These are phyloP conservation scores for Tridacna gigas DNA, from an alignment of 2,888 invertebrate species.

Conservation along the genomic window DNA sequence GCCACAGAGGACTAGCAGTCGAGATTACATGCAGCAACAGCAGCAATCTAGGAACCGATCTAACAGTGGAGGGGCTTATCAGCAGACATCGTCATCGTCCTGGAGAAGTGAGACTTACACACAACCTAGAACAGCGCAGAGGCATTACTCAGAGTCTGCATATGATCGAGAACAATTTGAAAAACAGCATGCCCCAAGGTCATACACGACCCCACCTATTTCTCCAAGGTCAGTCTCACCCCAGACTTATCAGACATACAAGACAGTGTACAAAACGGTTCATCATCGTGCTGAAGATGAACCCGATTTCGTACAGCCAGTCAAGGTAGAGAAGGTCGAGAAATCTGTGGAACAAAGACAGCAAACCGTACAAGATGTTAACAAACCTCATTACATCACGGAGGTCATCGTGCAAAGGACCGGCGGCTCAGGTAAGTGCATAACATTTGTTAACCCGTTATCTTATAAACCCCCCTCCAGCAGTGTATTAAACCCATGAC, in stretches of 20 bases:
- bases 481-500: too few species aligned
- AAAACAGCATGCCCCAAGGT: conserved; percentile 54
- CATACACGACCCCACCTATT: conserved; percentile 58
- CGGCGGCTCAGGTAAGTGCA: conserved; percentile 66
- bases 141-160: conserved; percentile 63
- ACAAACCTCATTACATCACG: conserved; percentile 80
- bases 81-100: conserved; percentile 36
- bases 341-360: conserved; percentile 53
- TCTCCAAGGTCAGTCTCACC: conserved; percentile 68
- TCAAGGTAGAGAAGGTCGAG: conserved; percentile 63
- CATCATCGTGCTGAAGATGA: conserved; percentile 66
- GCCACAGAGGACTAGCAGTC: conserved; percentile 70
- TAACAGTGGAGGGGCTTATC: conserved; percentile 67
- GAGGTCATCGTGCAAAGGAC: conserved; percentile 78
- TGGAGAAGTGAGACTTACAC: conserved; percentile 47
- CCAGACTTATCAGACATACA: conserved; percentile 71
- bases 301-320: conserved; percentile 56
- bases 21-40: conserved; percentile 75
- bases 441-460: too few species aligned
- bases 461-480: too few species aligned
- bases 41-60: conserved; percentile 62
- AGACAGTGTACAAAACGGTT: conserved; percentile 72
- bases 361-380: conserved; percentile 52
- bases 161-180: conserved; percentile 61
- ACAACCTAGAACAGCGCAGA: conserved; percentile 54